phyloP scores from a whole-genome alignment of 2,888 invertebrate species.

The Lepidocyrtinus sp. region DNA sequence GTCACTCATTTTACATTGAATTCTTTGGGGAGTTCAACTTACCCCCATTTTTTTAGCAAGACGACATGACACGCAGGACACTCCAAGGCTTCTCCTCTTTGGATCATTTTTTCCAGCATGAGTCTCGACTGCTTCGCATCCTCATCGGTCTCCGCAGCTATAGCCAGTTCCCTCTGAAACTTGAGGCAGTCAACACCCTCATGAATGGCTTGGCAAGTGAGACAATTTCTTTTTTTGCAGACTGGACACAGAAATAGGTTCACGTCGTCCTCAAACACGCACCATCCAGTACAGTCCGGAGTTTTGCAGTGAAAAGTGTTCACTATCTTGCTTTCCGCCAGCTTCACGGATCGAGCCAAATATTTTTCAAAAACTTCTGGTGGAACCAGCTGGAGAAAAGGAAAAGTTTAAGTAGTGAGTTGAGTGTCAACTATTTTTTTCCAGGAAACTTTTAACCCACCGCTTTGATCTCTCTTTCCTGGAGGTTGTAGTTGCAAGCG shows the following conservation, averaged over 20 bases:
- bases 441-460: conserved; percentile 73
- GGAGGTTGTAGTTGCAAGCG: conserved; percentile 83
- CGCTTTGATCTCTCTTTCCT: conserved; percentile 88
- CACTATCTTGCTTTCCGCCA: conserved; percentile 84
- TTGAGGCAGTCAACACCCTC: conserved; percentile 83
- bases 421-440: background rate
- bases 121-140: conserved; percentile 83
- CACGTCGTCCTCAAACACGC: conserved; percentile 89
- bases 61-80: conserved; percentile 90
- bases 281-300: conserved; percentile 91
- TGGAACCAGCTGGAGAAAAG: conserved; percentile 77
- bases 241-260: conserved; percentile 88
- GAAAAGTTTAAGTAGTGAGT: too few species aligned
- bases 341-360: conserved; percentile 83
- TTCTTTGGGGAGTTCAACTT: background rate
- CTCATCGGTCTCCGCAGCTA: conserved; percentile 79
- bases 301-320: conserved; percentile 92
- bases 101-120: conserved; percentile 86
- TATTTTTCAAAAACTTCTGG: conserved; percentile 83
- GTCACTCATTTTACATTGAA: too few species aligned
- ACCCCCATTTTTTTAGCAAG: conserved; percentile 86
- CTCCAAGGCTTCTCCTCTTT: conserved; percentile 86
- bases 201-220: conserved; percentile 59
- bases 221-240: conserved; percentile 84
- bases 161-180: conserved; percentile 80